Conservation (phyloP, 2,888 invertebrate species). For the Oscheius sp. region DNA sequence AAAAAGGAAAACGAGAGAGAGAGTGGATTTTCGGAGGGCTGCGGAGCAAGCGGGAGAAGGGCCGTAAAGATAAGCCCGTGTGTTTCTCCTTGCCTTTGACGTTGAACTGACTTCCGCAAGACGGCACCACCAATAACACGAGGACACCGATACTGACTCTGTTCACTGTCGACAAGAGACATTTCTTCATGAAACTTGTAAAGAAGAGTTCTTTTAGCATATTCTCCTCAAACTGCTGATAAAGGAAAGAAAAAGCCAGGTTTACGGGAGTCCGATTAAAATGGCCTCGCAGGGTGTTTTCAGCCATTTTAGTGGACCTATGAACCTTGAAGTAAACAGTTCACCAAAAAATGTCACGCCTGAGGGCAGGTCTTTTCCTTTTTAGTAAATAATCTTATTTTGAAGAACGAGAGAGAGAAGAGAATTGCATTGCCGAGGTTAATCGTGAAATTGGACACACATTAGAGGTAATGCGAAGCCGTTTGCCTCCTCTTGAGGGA, state of each 20-base stretch:
- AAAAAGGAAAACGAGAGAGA: neutral
- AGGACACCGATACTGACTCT: neutral
- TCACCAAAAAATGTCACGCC: too few species aligned
- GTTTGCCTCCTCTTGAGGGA: too few species aligned
- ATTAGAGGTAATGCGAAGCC: conserved; percentile 11
- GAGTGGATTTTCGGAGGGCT: neutral
- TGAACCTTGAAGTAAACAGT: too few species aligned
- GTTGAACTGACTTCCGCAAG: conserved; percentile 11
- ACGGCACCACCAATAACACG: neutral
- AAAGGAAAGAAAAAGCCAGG: too few species aligned
- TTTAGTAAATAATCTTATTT: too few species aligned
- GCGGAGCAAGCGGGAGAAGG: conserved; percentile 11
- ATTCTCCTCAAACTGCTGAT: neutral
- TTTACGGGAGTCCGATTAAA: too few species aligned
- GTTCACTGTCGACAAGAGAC: too few species aligned
- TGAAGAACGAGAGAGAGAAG: neutral
- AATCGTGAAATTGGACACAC: conserved; percentile 25
- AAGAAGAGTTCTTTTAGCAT: too few species aligned
- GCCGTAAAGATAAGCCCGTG: conserved; percentile 30
- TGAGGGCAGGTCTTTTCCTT: neutral
- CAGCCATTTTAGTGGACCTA: too few species aligned
- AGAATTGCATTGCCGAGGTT: neutral
- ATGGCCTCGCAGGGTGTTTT: too few species aligned
- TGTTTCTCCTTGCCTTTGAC: conserved; percentile 9
- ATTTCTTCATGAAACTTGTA: neutral